phyloP scores from a whole-genome alignment of 2,113 vertebrate species.

The Mesitornis unicolor region DNA sequence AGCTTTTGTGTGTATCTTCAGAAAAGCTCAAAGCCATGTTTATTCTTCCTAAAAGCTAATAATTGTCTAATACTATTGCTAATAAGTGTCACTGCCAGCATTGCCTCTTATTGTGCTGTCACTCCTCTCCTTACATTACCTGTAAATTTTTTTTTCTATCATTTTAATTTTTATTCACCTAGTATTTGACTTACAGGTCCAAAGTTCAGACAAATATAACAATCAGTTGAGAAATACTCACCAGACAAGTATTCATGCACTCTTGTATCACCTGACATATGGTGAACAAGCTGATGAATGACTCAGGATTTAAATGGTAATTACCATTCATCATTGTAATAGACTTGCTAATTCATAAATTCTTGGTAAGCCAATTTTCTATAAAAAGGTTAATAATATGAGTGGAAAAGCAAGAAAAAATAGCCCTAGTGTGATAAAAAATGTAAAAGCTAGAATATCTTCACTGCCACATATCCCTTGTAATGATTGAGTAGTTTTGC shows the following conservation, averaged over 20 bases:
- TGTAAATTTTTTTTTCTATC: not conserved
- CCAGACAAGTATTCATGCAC: constrained; percentile 73
- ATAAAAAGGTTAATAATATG: constrained; percentile 81
- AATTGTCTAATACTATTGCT: not conserved
- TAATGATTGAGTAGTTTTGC: constrained; percentile 61
- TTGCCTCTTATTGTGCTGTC: not conserved
- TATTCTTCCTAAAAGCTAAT: not conserved
- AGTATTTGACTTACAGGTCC: constrained; percentile 44
- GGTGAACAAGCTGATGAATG: constrained; percentile 78
- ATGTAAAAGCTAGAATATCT: constrained; percentile 75
- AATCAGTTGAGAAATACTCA: constrained; percentile 69
- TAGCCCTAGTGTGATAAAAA: constrained; percentile 73
- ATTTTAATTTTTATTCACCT: constrained; percentile 46
- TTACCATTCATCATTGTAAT: constrained; percentile 84
- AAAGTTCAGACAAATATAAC: constrained; percentile 75
- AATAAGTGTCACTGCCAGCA: not conserved
- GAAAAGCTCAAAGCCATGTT: not conserved
- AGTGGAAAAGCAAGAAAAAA: constrained; percentile 72
- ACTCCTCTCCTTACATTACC: not conserved
- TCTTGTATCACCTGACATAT: constrained; percentile 73
- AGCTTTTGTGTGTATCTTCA: not conserved
- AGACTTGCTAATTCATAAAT: constrained; percentile 83
- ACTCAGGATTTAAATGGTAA: constrained; percentile 80
- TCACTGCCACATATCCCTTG: constrained; percentile 47
- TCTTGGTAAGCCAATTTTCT: constrained; percentile 82